Evolutionary conservation across 2,797 vertebrate species (phyloP).

Genomic region (Oryzias dopingdopingensis): DNA sequence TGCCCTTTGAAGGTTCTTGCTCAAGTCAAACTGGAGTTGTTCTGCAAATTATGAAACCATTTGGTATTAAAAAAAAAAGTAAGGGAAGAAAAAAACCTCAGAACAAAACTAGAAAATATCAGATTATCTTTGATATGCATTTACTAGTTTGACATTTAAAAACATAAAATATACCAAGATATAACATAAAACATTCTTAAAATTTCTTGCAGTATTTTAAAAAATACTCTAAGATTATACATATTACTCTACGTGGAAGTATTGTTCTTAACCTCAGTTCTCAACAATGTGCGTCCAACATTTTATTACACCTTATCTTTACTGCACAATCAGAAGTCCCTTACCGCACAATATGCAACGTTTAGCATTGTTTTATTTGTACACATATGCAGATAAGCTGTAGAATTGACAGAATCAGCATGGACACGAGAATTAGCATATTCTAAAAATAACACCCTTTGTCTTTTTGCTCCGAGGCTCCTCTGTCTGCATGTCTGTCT

Average conservation of each 20-base stretch:
- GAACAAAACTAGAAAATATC: not conserved
- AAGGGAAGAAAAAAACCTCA: not conserved
- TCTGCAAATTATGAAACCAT: not conserved
- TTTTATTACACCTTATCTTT: too few relatives aligned
- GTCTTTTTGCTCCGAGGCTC: slow-evolving; percentile 24
- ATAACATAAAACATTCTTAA: too few relatives aligned
- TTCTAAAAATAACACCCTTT: slow-evolving; percentile 37
- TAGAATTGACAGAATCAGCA: slow-evolving; percentile 10
- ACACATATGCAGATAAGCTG: slow-evolving; percentile 5
- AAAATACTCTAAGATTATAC: too few relatives aligned
- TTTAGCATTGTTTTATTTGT: slow-evolving; percentile 13
- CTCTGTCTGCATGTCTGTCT: slow-evolving; percentile 31
- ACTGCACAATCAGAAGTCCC: too few relatives aligned
- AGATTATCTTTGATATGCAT: too few relatives aligned
- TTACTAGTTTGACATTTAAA: too few relatives aligned
- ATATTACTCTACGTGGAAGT: too few relatives aligned
- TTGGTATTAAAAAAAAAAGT: not conserved
- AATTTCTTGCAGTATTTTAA: too few relatives aligned
- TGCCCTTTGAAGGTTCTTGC: too few relatives aligned
- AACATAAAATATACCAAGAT: too few relatives aligned
- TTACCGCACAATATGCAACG: not conserved
- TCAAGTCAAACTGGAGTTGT: not conserved
- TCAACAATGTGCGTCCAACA: too few relatives aligned
- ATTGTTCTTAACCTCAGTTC: too few relatives aligned
- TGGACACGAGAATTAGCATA: slow-evolving; percentile 14